Evolutionary conservation across 2,113 vertebrate genomes (phyloP).

Genomic region (Camelus bactrianus): DNA sequence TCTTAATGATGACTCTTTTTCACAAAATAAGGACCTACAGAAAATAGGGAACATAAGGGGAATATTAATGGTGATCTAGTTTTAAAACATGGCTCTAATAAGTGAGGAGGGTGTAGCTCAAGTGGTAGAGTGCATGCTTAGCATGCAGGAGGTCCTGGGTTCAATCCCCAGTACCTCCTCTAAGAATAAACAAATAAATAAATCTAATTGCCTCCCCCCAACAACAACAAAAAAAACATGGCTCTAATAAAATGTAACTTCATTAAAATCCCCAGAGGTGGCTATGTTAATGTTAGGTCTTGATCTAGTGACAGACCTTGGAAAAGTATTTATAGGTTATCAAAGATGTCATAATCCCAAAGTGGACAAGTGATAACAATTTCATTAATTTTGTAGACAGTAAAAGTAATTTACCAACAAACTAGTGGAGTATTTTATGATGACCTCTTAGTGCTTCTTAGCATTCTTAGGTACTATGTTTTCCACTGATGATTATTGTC

Average conservation of each 20-base stretch:
- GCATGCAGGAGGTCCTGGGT: too few species aligned
- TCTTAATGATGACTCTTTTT: background rate
- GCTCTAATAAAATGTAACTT: background rate
- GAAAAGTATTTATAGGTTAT: background rate
- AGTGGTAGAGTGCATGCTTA: too few species aligned
- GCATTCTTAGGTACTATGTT: background rate
- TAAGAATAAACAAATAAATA: too few species aligned
- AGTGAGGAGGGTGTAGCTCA: too few species aligned
- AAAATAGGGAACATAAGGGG: background rate
- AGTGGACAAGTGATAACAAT: background rate
- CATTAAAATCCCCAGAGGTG: background rate
- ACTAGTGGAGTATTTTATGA: background rate
- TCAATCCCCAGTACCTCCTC: too few species aligned
- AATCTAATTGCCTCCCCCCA: too few species aligned
- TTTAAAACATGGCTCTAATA: background rate
- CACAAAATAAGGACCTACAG: background rate
- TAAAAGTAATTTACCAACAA: conserved; percentile 36
- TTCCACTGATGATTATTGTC: background rate
- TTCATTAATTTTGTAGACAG: background rate
- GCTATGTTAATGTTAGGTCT: background rate
- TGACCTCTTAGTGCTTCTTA: background rate
- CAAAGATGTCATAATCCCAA: background rate
- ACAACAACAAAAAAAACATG: too few species aligned
- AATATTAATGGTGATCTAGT: background rate
- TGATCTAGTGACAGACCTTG: conserved; percentile 13